Conservation (phyloP, 2,797 vertebrate genomes). For the Siniperca scherzeri region DNA sequence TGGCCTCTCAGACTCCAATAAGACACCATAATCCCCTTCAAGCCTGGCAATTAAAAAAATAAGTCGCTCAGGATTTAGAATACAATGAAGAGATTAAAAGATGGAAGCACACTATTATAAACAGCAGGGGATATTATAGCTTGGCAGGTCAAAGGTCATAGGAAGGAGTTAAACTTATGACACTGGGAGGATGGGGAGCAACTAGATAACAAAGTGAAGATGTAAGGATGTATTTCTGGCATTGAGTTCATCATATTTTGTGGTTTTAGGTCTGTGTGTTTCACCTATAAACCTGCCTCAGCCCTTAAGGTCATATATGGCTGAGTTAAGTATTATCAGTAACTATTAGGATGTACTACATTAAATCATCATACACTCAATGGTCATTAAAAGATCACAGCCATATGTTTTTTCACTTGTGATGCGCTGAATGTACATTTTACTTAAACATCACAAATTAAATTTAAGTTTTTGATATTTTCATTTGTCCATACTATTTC, state of each 20-base stretch:
- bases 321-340: not conserved
- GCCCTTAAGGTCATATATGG: not conserved
- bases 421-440: not conserved
- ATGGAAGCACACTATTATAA: slow-evolving; percentile 36
- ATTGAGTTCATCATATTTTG: not conserved
- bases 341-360: not conserved
- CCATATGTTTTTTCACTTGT: not conserved
- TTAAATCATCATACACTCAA: not conserved
- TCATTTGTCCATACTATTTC: not conserved
- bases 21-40: slow-evolving; percentile 41
- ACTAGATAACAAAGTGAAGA: not conserved
- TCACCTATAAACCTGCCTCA: not conserved
- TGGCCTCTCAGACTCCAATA: slow-evolving; percentile 36
- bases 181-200: not conserved
- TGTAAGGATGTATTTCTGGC: slow-evolving; percentile 8
- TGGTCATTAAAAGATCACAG: not conserved
- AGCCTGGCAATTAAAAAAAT: slow-evolving; percentile 56
- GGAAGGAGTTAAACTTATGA: not conserved
- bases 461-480: not conserved
- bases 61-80: slow-evolving; percentile 52
- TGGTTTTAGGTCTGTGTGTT: not conserved
- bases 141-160: slow-evolving; percentile 33
- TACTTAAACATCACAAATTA: no score
- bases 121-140: slow-evolving; percentile 41
- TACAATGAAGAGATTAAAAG: slow-evolving; percentile 60